These are phyloP conservation scores for Cacatua alba DNA, from an alignment of 2,113 vertebrate genomes.

Conservation along the genomic window DNA sequence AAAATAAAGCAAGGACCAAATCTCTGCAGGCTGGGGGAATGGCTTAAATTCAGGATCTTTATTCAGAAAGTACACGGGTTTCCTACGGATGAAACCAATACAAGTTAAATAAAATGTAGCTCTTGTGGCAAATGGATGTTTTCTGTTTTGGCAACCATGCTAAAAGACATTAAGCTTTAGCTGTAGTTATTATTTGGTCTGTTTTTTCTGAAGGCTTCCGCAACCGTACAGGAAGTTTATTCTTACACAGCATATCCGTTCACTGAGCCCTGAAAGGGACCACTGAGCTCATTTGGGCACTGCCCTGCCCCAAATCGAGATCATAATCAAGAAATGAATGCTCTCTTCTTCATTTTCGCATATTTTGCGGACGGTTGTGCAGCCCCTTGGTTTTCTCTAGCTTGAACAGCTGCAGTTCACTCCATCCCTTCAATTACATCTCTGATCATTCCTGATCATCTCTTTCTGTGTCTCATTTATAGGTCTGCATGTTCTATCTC, in stretches of 20 bases:
- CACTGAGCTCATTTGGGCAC: background rate
- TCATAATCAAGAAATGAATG: background rate
- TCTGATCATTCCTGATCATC: background rate
- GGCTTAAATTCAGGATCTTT: background rate
- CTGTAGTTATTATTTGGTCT: background rate
- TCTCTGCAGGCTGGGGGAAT: background rate
- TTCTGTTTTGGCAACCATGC: background rate
- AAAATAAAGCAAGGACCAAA: background rate
- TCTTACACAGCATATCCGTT: background rate
- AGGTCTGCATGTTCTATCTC: accelerated
- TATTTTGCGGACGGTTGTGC: background rate
- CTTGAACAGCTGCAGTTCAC: background rate
- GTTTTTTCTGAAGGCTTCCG: background rate
- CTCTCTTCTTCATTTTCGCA: background rate
- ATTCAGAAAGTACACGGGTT: background rate
- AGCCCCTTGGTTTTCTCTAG: background rate
- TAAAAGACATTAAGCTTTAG: background rate
- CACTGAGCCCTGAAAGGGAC: background rate
- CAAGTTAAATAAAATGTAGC: background rate
- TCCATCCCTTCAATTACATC: background rate
- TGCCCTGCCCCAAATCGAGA: background rate
- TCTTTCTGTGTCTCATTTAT: background rate
- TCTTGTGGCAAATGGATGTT: background rate
- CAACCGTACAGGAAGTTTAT: background rate
- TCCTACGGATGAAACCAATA: background rate